These are phyloP conservation scores for Nebria ingens DNA, from an alignment of 1,140 invertebrate genomes.

Conservation along the genomic window DNA sequence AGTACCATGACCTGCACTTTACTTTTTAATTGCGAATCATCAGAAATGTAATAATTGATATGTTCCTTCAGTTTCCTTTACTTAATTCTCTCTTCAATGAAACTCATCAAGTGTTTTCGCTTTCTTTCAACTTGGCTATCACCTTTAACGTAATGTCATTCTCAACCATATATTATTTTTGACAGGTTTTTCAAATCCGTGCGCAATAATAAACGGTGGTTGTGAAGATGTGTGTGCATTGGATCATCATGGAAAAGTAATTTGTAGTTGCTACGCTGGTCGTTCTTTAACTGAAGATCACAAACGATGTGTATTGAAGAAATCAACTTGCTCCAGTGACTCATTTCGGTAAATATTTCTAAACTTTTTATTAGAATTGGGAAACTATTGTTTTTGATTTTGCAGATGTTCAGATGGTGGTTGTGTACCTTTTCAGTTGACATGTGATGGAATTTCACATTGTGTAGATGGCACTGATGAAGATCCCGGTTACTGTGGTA, in stretches of 20 bases:
- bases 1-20: no score
- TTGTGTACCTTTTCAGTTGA: conserved; percentile 66
- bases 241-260: conserved; percentile 42
- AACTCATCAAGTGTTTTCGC: no score
- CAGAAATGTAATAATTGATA: no score
- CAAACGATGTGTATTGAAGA: conserved; percentile 34
- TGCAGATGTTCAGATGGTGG: conserved; percentile 45
- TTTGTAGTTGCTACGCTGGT: conserved; percentile 51
- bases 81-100: no score
- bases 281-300: conserved; percentile 42
- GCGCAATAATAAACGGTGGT: conserved; percentile 57
- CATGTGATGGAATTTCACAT: conserved; percentile 64
- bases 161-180: conserved; percentile 13
- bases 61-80: no score
- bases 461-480: conserved; percentile 74
- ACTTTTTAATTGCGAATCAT: no score
- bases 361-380: background rate
- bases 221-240: conserved; percentile 61
- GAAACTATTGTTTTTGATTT: background rate
- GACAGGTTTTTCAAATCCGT: conserved; percentile 46
- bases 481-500: conserved; percentile 47
- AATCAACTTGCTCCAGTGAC: conserved; percentile 13
- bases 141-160: conserved; percentile 17
- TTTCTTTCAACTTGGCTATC: conserved; percentile 21
- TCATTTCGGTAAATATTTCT: conserved; percentile 18